Base-by-base conservation (phyloP, 2,888 invertebrate species). In the Cotesia congregata region DNA sequence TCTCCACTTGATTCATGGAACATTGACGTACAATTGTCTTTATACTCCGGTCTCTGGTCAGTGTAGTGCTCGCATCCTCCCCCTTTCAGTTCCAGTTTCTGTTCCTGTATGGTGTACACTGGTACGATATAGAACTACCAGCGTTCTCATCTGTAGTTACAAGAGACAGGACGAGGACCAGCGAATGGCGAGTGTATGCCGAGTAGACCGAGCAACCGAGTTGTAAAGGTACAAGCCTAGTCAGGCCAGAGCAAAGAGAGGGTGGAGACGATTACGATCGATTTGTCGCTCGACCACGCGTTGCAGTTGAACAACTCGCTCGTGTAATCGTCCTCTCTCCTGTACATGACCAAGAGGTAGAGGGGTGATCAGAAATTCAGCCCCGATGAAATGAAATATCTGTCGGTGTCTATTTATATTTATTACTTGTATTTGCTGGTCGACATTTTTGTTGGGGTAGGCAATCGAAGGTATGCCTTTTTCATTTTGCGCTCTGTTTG, bases 251-350 rank as follows among this genome's bases (percentile, higher is more conserved):
- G 50, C 4, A 50, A 50, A 50, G 50, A 38, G 65, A 38, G 61
- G 30, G 30, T 61, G 39, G 61, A 15, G 39, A 62, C 73, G 85
- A 85, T 85, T 85, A 84, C 85, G 81, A 85, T 85, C 85, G 85
- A 85, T 84, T 84, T 81, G 81, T 82, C 82, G 75, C 76, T 78
- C 72, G 76, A 78, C 80, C 78, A 78, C 76, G 72, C 68, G 76
- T 62, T 40, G 41, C 50, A 73, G 73, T 75, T 73, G 70, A 73
- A 60, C 67, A 68, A 68, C 61, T 74, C 60, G 41, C 67, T 61
- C 74, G 73, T 74, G 70, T 70, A 70, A 70, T 70, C 59, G 41
- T 70, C 70, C 20, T 60, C 30, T 59, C 15, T 41, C 12, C 59
- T 70, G 38, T 41, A 41, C 39, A 40, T 40, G 39, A 40, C n/a